phyloP scores from a whole-genome alignment of 2,888 invertebrate genomes.

The Steromphala cineraria region DNA sequence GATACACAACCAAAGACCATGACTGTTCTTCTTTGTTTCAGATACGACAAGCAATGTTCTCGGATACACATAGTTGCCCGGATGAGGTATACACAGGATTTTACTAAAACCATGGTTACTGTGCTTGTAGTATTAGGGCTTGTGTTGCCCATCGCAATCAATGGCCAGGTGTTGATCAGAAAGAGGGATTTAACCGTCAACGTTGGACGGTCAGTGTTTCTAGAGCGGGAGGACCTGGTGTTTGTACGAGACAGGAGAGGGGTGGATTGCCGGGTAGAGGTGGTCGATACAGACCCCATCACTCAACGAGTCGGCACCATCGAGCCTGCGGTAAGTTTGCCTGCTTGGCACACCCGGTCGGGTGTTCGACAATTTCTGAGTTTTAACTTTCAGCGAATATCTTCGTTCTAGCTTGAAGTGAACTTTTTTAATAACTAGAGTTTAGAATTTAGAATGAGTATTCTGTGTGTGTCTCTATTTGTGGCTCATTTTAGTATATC shows the following conservation, averaged over 20 bases:
- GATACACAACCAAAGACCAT: no score
- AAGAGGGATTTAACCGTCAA: constrained; percentile 63
- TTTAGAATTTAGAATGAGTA: no score
- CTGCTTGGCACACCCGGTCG: neutral
- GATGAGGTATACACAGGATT: neutral
- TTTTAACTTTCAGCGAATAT: neutral
- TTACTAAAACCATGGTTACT: constrained; percentile 5
- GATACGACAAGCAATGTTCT: neutral
- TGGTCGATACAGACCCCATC: constrained; percentile 71
- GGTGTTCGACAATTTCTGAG: neutral
- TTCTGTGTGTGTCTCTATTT: no score
- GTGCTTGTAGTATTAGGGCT: neutral
- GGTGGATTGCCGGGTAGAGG: constrained; percentile 72
- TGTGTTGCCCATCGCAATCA: neutral
- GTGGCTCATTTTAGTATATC: no score
- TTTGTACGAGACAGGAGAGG: constrained; percentile 47
- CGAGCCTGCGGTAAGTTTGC: constrained; percentile 69
- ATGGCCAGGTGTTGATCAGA: constrained; percentile 50
- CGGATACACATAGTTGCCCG: neutral
- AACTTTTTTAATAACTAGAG: no score
- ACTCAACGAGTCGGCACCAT: constrained; percentile 72
- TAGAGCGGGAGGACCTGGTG: constrained; percentile 64
- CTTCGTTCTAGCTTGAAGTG: no score
- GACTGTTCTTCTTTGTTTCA: neutral
- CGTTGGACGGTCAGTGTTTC: constrained; percentile 64